phyloP scores from a whole-genome alignment of 2,113 vertebrate species.

The Cyanistes caeruleus region DNA sequence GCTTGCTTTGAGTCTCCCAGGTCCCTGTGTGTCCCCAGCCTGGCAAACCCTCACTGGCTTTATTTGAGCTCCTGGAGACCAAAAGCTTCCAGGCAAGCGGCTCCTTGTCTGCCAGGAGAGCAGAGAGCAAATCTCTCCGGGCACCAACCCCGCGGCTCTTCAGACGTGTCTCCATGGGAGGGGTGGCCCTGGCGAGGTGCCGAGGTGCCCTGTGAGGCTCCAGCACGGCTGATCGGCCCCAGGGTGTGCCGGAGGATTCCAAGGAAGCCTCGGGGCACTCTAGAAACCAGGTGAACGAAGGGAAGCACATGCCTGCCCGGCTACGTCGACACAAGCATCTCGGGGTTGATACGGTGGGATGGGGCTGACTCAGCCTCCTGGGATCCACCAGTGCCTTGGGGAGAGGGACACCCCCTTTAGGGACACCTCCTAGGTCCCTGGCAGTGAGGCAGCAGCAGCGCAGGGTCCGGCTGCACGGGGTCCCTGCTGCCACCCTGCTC shows the following conservation, averaged over 20 bases:
- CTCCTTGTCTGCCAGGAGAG: neutral
- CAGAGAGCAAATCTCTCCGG: neutral
- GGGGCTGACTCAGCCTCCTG: neutral
- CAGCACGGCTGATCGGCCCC: rapidly evolving
- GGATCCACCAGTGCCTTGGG: rapidly evolving
- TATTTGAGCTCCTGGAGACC: neutral
- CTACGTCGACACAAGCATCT: neutral
- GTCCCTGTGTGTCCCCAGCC: neutral
- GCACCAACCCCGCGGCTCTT: neutral
- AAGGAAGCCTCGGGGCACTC: neutral
- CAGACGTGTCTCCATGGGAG: neutral
- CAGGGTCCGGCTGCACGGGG: rapidly evolving
- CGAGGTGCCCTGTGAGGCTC: rapidly evolving
- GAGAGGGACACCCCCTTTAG: neutral
- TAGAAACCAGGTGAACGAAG: rapidly evolving
- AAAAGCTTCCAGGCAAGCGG: neutral
- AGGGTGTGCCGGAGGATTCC: neutral
- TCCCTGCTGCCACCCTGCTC: neutral
- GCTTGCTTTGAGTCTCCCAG: neutral
- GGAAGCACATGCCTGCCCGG: neutral
- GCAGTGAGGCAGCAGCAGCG: neutral
- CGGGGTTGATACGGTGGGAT: neutral
- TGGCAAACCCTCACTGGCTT: neutral
- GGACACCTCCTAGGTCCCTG: neutral
- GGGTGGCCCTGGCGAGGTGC: neutral